Evolutionary conservation across 1,140 invertebrate genomes (phyloP).

Genomic region (Aethina tumida): DNA sequence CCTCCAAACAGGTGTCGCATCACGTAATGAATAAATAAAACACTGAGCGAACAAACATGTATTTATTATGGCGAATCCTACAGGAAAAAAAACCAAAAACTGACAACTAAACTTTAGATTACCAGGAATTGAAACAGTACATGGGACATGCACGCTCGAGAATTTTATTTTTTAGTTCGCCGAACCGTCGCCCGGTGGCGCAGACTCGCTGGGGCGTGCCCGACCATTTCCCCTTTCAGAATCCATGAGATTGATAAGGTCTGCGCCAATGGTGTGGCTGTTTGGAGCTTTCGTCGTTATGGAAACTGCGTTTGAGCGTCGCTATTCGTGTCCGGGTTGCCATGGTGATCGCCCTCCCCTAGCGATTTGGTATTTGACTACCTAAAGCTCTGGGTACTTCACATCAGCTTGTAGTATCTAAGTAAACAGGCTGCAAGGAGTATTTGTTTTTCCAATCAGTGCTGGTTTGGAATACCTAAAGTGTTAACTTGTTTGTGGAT

Average conservation of each 20-base stretch:
- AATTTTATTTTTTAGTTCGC: constrained; percentile 26
- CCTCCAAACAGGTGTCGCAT: constrained; percentile 1
- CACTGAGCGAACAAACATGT: constrained; percentile 6
- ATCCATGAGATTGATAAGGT: constrained; percentile 12
- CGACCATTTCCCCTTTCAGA: constrained; percentile 7
- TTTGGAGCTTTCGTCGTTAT: constrained; percentile 22
- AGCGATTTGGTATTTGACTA: constrained; percentile 33
- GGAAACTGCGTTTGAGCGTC: constrained; percentile 14
- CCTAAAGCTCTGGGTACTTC: constrained; percentile 38
- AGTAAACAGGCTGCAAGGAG: constrained; percentile 38
- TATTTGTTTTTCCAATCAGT: constrained; percentile 41
- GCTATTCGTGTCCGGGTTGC: constrained; percentile 24
- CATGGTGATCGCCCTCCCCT: constrained; percentile 30
- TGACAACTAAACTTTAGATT: constrained; percentile 12
- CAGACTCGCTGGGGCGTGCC: constrained; percentile 13
- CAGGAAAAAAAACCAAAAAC: constrained; percentile 8
- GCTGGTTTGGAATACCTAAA: constrained; percentile 38
- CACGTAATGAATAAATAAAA: constrained; percentile 11
- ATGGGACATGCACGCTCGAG: constrained; percentile 13
- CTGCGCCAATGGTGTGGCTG: constrained; percentile 8
- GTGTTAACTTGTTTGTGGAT: constrained; percentile 39
- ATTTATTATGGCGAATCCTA: constrained; percentile 7
- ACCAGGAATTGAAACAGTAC: constrained; percentile 10
- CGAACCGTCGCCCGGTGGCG: constrained; percentile 17
- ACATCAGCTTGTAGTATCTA: constrained; percentile 39